Conservation (phyloP, 2,113 vertebrate genomes). For the Micromys minutus region DNA sequence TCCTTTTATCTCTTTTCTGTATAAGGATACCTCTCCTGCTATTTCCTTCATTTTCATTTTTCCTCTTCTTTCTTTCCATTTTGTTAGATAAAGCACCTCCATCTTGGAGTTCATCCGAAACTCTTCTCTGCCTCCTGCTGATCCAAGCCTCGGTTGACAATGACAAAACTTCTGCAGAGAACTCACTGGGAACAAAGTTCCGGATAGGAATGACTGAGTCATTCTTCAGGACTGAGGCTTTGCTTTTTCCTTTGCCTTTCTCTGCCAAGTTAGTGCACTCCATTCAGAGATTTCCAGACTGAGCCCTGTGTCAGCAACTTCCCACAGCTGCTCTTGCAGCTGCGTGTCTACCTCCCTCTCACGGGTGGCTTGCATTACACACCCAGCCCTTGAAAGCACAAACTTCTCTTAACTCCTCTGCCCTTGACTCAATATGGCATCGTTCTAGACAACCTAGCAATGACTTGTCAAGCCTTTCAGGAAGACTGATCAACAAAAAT, state of each 20-base stretch:
- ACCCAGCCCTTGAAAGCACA: conserved; percentile 64
- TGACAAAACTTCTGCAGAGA: conserved; percentile 65
- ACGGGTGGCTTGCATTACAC: conserved; percentile 59
- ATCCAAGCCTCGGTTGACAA: conserved; percentile 67
- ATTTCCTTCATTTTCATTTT: background rate
- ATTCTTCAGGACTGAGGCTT: conserved; percentile 57
- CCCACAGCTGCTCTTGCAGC: conserved; percentile 75
- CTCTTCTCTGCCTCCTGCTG: conserved; percentile 69
- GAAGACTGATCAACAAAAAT: background rate
- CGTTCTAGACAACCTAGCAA: conserved; percentile 21
- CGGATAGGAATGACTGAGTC: conserved; percentile 69
- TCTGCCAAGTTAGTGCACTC: conserved; percentile 70
- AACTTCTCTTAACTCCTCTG: conserved; percentile 43
- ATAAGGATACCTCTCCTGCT: conserved; percentile 59
- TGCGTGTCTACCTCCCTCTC: conserved; percentile 56
- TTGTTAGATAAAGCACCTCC: conserved; percentile 60
- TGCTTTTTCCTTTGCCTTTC: conserved; percentile 60
- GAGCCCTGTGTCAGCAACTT: conserved; percentile 78
- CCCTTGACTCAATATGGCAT: conserved; percentile 43
- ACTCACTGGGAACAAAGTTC: conserved; percentile 69
- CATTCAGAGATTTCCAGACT: conserved; percentile 72
- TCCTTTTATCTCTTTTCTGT: conserved; percentile 18
- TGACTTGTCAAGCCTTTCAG: conserved; percentile 29
- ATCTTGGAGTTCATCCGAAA: conserved; percentile 69
- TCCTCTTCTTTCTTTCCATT: background rate